Evolutionary conservation across 2,113 vertebrate species (phyloP), one percentile per base, ranked within the genome.

Genomic region (Genyomyrus donnyi): DNA sequence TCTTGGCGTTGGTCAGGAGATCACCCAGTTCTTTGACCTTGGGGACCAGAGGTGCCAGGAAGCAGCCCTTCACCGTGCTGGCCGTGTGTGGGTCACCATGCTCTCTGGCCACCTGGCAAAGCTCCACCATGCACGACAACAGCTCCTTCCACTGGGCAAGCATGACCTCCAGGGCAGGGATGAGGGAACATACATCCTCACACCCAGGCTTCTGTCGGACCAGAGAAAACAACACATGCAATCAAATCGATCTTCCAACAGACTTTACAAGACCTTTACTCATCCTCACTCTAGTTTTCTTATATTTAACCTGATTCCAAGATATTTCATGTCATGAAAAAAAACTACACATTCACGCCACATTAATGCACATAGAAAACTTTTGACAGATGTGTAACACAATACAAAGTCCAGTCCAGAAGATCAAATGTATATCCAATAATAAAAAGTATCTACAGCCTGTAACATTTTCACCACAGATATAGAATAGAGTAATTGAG

Each of bases 1-100:
- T 94, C n/a, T 90, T 93, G 70, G 95, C 95, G 1, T 94, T 96
- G 92, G 95, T 96, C 89, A 96, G 89, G 0, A 96, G 94, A 93
- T 96, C 96, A 90, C 96, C 96, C 90, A 95, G 90, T 52, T 96
- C 90, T 92, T 96, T 96, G 92, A 96, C 93, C 86, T 95, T 95
- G 88, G 3, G 85, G 46, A 95, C 91, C 89, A 96, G 93, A 46
- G 94, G 95, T 13, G 89, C 35, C 1, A 97, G 94, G 88, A 96
- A 96, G 66, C 93, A 93, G 89, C 94, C 95, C 91, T 95, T 96
- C 90, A 96, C 93, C 1, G 94, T 92, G 90, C 94, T 96, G 91
- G 94, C 93, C 0, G 95, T 95, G 31, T 95, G 95, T 53, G 95
- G 95, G 89, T 97, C 96, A 17, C 91, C 92, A 13, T 94, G 93